phyloP scores from a whole-genome alignment of 2,797 vertebrate genomes.

The Ctenopoma kingsleyae region DNA sequence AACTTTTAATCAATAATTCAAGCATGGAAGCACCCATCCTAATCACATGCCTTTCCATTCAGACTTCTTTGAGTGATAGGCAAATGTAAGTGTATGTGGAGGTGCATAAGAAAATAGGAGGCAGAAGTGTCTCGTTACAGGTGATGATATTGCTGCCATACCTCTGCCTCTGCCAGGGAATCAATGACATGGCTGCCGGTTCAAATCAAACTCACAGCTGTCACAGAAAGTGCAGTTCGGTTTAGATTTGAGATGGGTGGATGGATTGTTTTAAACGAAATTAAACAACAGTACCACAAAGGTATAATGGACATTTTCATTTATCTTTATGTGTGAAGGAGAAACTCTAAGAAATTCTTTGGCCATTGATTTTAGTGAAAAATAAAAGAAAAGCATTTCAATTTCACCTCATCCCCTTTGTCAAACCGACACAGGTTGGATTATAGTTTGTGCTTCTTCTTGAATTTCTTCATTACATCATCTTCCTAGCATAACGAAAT shows the following conservation, averaged over 20 bases:
- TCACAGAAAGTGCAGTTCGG: constrained; percentile 62
- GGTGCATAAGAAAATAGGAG: constrained; percentile 55
- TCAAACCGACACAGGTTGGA: background rate
- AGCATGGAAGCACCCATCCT: constrained; percentile 40
- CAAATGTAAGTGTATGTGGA: constrained; percentile 1
- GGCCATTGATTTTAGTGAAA: constrained; percentile 2
- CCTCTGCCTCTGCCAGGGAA: constrained; percentile 69
- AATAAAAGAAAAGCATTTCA: background rate
- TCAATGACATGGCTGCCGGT: constrained; percentile 86
- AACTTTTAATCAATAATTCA: constrained; percentile 72
- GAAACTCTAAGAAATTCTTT: background rate
- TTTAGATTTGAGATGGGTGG: constrained; percentile 54
- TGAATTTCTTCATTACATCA: constrained; percentile 11
- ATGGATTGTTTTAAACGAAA: constrained; percentile 69
- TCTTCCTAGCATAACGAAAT: background rate
- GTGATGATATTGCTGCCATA: constrained; percentile 77
- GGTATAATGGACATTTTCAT: constrained; percentile 56
- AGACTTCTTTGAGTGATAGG: constrained; percentile 54
- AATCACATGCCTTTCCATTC: constrained; percentile 58
- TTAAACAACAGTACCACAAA: constrained; percentile 51
- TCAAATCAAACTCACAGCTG: constrained; percentile 80
- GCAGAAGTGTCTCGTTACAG: constrained; percentile 68
- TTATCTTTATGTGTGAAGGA: constrained; percentile 21
- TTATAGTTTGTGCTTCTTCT: constrained; percentile 2
- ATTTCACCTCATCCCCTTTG: background rate